These are phyloP conservation scores for Zhuqinia jingwanae DNA, from an alignment of 2,888 invertebrate species.

Conservation along the genomic window DNA sequence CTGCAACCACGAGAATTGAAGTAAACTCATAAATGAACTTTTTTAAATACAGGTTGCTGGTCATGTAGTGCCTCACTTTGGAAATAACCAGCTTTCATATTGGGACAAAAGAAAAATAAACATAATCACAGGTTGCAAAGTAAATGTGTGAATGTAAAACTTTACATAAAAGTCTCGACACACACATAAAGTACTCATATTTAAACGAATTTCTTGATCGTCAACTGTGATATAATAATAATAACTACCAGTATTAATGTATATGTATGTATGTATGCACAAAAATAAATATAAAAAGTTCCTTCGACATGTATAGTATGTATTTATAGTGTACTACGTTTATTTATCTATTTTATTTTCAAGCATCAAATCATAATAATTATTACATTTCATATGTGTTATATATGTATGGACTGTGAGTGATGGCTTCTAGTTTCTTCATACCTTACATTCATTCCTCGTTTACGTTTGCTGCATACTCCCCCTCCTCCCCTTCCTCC, in stretches of 20 bases:
- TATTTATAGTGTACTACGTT: no score
- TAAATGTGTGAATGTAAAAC: slow-evolving; percentile 6
- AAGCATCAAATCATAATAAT: no score
- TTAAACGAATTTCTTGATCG: neutral
- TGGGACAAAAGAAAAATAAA: slow-evolving; percentile 66
- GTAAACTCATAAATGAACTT: neutral
- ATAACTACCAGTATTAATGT: no score
- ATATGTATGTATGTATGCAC: no score
- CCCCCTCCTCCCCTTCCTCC: neutral
- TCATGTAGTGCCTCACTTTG: slow-evolving; percentile 11
- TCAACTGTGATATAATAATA: neutral
- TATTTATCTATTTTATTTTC: no score
- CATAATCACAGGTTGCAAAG: slow-evolving; percentile 53
- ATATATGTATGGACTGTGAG: no score
- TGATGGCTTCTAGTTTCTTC: no score
- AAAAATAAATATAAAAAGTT: no score
- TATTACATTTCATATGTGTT: no score
- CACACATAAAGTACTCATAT: neutral
- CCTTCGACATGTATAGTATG: no score
- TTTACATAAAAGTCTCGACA: neutral
- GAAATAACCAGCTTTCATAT: slow-evolving; percentile 43
- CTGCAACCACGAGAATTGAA: neutral
- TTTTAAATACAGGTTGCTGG: slow-evolving; percentile 30
- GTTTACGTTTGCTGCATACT: no score
- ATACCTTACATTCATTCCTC: neutral